Percentiles rank a stretch among this genome's conserved stretches.
Conservation (phyloP, 2,888 invertebrate species). For the Noctua janthina region DNA sequence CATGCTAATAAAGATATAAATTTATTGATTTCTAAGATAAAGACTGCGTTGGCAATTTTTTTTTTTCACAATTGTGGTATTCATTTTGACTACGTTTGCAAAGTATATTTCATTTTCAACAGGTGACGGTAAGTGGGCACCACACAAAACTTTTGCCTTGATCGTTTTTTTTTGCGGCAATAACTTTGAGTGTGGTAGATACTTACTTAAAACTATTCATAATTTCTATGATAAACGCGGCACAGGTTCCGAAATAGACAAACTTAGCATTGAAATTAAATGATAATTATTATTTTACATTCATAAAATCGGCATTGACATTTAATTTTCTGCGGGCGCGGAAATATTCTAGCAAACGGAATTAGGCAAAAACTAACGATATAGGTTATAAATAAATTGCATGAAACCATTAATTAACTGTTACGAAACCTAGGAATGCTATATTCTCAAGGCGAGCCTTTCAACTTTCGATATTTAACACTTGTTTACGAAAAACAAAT, state of each 20-base stretch:
- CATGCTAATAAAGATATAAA: background rate
- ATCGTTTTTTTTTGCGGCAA: background rate
- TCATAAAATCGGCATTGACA: constrained; percentile 71
- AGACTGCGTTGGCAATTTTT: background rate
- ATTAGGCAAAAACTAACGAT: constrained; percentile 37
- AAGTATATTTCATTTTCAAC: background rate
- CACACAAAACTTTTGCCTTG: background rate
- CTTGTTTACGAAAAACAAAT: constrained; percentile 38
- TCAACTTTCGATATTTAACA: constrained; percentile 81
- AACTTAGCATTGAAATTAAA: constrained; percentile 53
- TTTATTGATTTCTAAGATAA: background rate
- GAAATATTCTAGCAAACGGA: constrained; percentile 28
- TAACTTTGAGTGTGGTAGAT: background rate
- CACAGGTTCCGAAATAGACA: constrained; percentile 6
- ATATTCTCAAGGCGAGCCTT: constrained; percentile 82
- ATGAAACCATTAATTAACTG: constrained; percentile 37
- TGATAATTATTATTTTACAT: constrained; percentile 46
- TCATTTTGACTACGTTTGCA: background rate
- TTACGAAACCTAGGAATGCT: constrained; percentile 76
- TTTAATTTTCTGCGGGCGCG: constrained; percentile 51
- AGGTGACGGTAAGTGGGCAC: background rate
- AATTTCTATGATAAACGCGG: background rate
- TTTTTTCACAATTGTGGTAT: background rate
- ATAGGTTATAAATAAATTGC: constrained; percentile 21
- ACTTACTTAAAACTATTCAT: background rate